A percentile compares a stretch with the other conserved stretches of the same genome.
Evolutionary conservation across 2,888 invertebrate genomes (phyloP).

Genomic region (Hylaea fasciaria): DNA sequence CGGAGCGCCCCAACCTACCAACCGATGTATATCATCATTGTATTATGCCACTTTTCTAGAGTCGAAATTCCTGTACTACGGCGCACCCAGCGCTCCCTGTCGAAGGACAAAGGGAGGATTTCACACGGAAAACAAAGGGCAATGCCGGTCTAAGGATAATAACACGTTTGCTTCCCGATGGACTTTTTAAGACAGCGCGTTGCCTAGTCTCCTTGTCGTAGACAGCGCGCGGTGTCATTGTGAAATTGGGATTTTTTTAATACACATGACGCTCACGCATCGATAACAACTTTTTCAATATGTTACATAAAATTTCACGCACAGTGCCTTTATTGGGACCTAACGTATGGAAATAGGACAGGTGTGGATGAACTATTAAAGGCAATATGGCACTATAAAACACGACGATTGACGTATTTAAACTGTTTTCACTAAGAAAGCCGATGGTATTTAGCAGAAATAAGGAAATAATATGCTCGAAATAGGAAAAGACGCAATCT

Average conservation of each 20-base stretch:
- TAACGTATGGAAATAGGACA: conserved; percentile 61
- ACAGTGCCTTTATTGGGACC: conserved; percentile 30
- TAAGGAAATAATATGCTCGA: conserved; percentile 62
- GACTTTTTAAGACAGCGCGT: conserved; percentile 61
- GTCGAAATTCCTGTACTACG: conserved; percentile 79
- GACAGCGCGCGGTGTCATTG: conserved; percentile 71
- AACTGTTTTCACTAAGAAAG: conserved; percentile 50
- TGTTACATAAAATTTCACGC: conserved; percentile 47
- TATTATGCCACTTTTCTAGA: conserved; percentile 82
- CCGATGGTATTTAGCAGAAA: conserved; percentile 61
- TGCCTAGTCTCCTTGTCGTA: conserved; percentile 70
- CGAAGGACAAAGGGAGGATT: conserved; percentile 82
- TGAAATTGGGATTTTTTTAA: conserved; percentile 68
- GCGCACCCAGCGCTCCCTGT: conserved; percentile 76
- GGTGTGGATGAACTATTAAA: conserved; percentile 49
- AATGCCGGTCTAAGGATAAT: conserved; percentile 71
- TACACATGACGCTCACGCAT: conserved; percentile 55
- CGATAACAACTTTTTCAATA: conserved; percentile 57
- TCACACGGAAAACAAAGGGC: conserved; percentile 81
- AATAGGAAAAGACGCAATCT: conserved; percentile 81
- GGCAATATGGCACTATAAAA: conserved; percentile 58
- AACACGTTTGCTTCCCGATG: conserved; percentile 64
- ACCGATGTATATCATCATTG: conserved; percentile 72
- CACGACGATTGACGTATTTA: conserved; percentile 41
- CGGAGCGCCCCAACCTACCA: conserved; percentile 70